Base-by-base conservation (phyloP, 35 echinoderm and acorn worm genomes). In the Hemicentrotus pulcherrimus region DNA sequence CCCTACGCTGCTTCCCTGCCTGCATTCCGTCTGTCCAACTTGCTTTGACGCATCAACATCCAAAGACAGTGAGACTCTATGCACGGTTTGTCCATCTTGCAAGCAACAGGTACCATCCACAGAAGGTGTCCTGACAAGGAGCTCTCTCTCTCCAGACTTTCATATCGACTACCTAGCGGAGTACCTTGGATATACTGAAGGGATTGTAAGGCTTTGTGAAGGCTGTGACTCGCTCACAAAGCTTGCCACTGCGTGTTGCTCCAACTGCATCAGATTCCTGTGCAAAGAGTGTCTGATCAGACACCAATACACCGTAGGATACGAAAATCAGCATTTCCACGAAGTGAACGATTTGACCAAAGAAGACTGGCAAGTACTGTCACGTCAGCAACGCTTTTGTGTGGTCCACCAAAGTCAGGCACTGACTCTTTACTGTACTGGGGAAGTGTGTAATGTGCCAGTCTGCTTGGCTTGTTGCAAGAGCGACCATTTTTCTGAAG, bases 271-370 rank as follows among this genome's bases (percentile, higher is more conserved):
- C 31, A 91, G 88, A 14, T 95, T 94, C 33, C 48, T 96, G 52
- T 96, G 96, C 61, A 85, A 94, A 31, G 96, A 96, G 88, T 96
- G 96, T 46, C 24, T 96, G n/a, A 95, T 94, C n/a, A 35, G 94
- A 46, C 96, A 96, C 92, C 94, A 96, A 33, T 96, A 94, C 59
- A 90, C 94, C 31, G 94, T 88, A 31, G 96, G 96, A 31, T 96
- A 70, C 58, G 22, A 71, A 46, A 86, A 96, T 71, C 96, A 96
- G 55, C 94, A 96, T 19, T 78, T 96, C 94, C 94, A 91, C 10
- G 94, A 70, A n/a, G 85, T 96, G 8, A 88, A 50, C 6, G 96
- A 96, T 86, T 58, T 96, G 47, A 96, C 47, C 9, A 93, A 96
- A 19, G 94, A 94, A 5, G 86, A 89, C 22, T 48, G 86, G 32